Evolutionary conservation across 1,140 invertebrate genomes (phyloP), one percentile per base, ranked within the genome.

Genomic region (Calephelis virginiensis): DNA sequence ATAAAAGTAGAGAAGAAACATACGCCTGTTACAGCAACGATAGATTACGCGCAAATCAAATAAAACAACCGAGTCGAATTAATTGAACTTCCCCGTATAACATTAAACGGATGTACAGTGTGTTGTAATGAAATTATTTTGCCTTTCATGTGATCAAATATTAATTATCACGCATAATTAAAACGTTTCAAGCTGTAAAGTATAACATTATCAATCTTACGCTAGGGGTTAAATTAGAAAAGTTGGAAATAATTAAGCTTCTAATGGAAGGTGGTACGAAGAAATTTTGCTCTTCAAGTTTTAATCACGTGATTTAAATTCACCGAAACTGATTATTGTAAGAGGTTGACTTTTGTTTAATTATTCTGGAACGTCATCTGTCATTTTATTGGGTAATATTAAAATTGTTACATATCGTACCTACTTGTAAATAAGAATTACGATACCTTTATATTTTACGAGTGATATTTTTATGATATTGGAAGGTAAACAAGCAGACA

Each of bases 171-270:
- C 14, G 28, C 17, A 17, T 56, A 56, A 56, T 56, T 56, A 56
- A 56, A 56, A 56, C 53, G 53, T 37, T 56, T 56, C 17, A 56
- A 53, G 50, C 9, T 28, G 14, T 12, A 10, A 50, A 53, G 50
- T 12, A 17, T 53, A 17, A 53, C 17, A 53, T 53, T 17, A 53
- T 53, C 49, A 53, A 53, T 53, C 49, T 53, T 53, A 17, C 14
- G 49, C 17, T 53, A 17, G 9, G 49, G 49, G 49, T 53, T 53
- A 53, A 53, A 53, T 53, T 53, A 53, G 50, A 56, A 56, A 56
- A 56, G 50, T 56, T 56, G 50, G 28, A 56, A 56, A 56, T 56
- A 56, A 56, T 56, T 56, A 56, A 56, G 50, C 50, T 11, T 28
- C 50, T 56, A 56, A 56, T 56, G 50, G 50, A 28, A 56, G 50